Evolutionary conservation across 1,140 invertebrate genomes (phyloP), one percentile per base, ranked within the genome.

Genomic region (Euglossa dilemma): DNA sequence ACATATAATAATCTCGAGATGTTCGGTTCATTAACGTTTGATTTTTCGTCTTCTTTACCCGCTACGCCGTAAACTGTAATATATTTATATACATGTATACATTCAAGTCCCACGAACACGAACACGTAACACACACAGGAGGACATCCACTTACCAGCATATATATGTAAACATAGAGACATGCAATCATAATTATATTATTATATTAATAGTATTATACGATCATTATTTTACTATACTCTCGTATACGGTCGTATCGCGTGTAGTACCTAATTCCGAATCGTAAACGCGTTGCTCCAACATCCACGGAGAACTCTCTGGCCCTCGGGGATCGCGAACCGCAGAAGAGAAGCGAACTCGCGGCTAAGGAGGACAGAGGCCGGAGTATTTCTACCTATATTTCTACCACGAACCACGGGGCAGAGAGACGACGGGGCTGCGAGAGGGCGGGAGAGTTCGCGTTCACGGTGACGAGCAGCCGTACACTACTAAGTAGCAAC

Each of bases 201-300:
- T 86, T 84, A 86, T 74, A 83, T 83, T 79, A 70, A 82, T 73
- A 88, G 80, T 64, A 85, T 83, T 86, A 76, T 89, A 86, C 76
- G 66, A 88, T 92, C 87, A 88, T 91, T 90, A 91, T 91, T 90
- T 91, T 90, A 89, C 79, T 90, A 89, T 90, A 89, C 84, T 91
- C 73, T 54, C 84, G 77, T 80, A 87, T 80, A 85, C 77, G 77
- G 76, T 80, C 70, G 75, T 72, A 77, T 43, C 43, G 75, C 78
- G 87, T 79, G 71, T 83, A 83, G 70, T 81, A 85, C 16, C 75
- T 45, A 80, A 83, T 73, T 78, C 50, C 25, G 73, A 75, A 71
- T 56, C 54, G 71, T 69, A 82, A 59, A 59, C 71, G 56, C 59
- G 85, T 72, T 61, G 64, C 80, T 80, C 74, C 47, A 45, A 47